A percentile compares a stretch with the other conserved stretches of the same genome.
phyloP scores from a whole-genome alignment of 2,888 invertebrate species.

The Meta bourneti region DNA sequence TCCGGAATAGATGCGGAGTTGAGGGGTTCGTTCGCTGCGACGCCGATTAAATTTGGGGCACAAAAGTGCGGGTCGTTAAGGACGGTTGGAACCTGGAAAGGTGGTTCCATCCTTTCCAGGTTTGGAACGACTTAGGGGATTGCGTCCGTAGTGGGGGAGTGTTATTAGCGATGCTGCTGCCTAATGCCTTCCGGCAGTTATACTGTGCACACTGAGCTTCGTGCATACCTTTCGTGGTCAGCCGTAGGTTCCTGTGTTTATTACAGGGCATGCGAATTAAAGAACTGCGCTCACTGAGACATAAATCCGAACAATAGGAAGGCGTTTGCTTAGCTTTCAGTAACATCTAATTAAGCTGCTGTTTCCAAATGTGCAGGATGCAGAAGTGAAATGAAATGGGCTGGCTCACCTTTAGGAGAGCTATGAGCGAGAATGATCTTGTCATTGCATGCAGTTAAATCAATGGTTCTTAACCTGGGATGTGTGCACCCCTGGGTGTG shows the following conservation, averaged over 20 bases:
- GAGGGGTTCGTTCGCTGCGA: not conserved
- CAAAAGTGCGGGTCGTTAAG: slow-evolving; percentile 6
- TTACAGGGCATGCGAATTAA: too few species aligned
- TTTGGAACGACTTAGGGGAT: not conserved
- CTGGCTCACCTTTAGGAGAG: too few species aligned
- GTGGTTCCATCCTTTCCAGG: not conserved
- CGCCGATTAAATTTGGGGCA: slow-evolving; percentile 21
- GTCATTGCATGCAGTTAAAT: too few species aligned
- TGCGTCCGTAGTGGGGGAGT: not conserved
- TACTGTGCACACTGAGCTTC: not conserved
- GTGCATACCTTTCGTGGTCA: not conserved
- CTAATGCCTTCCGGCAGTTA: slow-evolving; percentile 18
- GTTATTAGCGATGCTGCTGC: not conserved
- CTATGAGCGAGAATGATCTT: too few species aligned
- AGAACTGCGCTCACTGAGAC: not conserved
- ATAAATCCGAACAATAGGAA: not conserved
- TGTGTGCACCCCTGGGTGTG: too few species aligned
- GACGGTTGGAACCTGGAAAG: not conserved
- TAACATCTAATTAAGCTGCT: not conserved
- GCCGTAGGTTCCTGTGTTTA: not conserved
- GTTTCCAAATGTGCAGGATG: not conserved
- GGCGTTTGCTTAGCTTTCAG: not conserved
- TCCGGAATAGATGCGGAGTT: not conserved
- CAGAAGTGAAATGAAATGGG: not conserved
- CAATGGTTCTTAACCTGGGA: too few species aligned